Conservation (phyloP, 1,140 invertebrate genomes). For the Macrobrachium nipponense region DNA sequence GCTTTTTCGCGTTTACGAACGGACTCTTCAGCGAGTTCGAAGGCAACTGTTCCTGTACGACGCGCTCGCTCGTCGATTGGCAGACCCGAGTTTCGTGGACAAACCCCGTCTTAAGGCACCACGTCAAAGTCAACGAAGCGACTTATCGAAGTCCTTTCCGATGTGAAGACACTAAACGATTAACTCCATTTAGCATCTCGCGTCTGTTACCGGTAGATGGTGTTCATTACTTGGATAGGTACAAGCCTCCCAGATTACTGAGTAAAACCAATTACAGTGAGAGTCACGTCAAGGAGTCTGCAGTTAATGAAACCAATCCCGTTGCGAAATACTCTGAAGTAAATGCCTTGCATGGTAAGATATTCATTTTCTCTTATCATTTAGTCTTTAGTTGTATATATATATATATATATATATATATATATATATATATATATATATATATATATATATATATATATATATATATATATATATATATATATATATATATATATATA, state of each 20-base stretch:
- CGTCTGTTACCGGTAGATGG: background rate
- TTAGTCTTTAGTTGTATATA: background rate
- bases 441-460: background rate
- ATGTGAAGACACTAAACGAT: background rate
- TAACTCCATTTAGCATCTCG: background rate
- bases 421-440: background rate
- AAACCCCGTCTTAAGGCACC: background rate
- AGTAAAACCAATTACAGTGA: background rate
- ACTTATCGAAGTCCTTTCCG: conserved; percentile 28
- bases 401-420: background rate
- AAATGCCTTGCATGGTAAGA: too few species aligned
- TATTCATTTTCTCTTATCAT: background rate
- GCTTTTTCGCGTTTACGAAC: background rate
- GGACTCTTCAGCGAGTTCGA: conserved; percentile 25
- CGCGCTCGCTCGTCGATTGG: conserved; percentile 40
- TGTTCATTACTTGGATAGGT: too few species aligned
- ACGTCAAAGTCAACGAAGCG: conserved; percentile 11
- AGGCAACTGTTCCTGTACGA: conserved; percentile 37
- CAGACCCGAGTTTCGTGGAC: conserved; percentile 31
- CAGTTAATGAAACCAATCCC: too few species aligned
- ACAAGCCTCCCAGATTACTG: background rate
- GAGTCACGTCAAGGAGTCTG: background rate
- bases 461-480: too few species aligned
- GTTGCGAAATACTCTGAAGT: too few species aligned
- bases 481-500: background rate